These are phyloP conservation scores for Xiphophorus hellerii DNA, from an alignment of 2,113 vertebrate genomes.

Conservation along the genomic window DNA sequence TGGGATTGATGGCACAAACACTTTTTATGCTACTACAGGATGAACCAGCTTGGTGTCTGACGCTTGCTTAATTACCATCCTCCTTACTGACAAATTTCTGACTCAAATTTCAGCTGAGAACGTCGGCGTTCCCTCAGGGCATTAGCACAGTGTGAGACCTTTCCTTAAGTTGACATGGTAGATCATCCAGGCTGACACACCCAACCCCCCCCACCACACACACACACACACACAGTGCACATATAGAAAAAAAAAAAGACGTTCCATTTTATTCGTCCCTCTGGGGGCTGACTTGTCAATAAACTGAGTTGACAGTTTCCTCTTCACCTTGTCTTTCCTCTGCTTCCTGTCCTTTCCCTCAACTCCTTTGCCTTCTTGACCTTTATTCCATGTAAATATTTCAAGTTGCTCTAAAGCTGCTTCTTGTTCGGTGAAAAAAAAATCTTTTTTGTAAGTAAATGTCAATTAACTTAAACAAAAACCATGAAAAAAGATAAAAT, in stretches of 20 bases:
- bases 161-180: conserved; percentile 61
- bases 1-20: neutral
- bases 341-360: conserved; percentile 38
- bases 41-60: neutral
- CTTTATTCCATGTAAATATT: conserved; percentile 2
- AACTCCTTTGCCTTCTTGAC: conserved; percentile 14
- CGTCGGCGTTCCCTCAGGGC: conserved; percentile 55
- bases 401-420: neutral
- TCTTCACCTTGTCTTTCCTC: conserved; percentile 49
- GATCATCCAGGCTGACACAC: conserved; percentile 61
- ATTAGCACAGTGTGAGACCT: conserved; percentile 48
- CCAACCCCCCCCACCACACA: conserved; percentile 6
- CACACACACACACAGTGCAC: neutral
- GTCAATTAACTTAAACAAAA: too few relatives aligned
- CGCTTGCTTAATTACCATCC: neutral
- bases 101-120: conserved; percentile 37
- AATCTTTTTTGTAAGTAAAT: too few relatives aligned
- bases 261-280: conserved; percentile 49
- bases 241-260: conserved; percentile 15
- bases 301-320: conserved; percentile 63
- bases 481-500: neutral
- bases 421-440: neutral
- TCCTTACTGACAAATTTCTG: conserved; percentile 1
- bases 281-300: conserved; percentile 57
- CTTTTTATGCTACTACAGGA: neutral